phyloP scores from a whole-genome alignment of 2,797 vertebrate species.

The Myotis myotis region DNA sequence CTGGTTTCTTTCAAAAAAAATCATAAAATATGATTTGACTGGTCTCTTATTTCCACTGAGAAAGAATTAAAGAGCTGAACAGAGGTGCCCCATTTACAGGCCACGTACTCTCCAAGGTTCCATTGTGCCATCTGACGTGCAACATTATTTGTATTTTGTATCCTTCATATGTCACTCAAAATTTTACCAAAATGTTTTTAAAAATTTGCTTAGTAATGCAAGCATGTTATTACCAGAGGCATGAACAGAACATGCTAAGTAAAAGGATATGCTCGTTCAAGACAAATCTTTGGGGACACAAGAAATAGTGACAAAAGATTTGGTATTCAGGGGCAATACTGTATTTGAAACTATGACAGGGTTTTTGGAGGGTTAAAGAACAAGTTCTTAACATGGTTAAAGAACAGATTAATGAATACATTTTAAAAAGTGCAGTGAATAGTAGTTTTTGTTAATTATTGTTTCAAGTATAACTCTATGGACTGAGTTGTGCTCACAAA shows the following conservation, averaged over 20 bases:
- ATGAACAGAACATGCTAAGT: background rate
- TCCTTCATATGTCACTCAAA: background rate
- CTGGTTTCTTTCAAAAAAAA: background rate
- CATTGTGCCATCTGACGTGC: background rate
- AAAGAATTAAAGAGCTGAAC: background rate
- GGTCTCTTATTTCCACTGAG: background rate
- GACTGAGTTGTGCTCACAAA: background rate
- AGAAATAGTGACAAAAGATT: background rate
- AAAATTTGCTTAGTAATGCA: background rate
- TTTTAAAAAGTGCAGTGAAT: background rate
- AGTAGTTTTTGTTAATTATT: background rate
- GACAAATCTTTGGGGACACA: background rate
- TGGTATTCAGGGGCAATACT: conserved; percentile 16
- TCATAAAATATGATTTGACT: background rate
- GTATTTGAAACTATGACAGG: background rate
- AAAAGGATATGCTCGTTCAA: background rate
- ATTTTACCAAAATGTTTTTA: background rate
- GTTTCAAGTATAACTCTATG: conserved; percentile 6
- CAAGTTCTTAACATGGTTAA: conserved; percentile 1
- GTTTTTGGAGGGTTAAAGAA: conserved; percentile 6
- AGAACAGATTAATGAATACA: background rate
- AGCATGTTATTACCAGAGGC: background rate
- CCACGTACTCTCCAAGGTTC: background rate
- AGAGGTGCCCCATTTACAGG: background rate
- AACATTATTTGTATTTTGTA: conserved; percentile 23